Base-by-base conservation (phyloP, 2,888 invertebrate genomes). In the Lasioglossum malachurum region DNA sequence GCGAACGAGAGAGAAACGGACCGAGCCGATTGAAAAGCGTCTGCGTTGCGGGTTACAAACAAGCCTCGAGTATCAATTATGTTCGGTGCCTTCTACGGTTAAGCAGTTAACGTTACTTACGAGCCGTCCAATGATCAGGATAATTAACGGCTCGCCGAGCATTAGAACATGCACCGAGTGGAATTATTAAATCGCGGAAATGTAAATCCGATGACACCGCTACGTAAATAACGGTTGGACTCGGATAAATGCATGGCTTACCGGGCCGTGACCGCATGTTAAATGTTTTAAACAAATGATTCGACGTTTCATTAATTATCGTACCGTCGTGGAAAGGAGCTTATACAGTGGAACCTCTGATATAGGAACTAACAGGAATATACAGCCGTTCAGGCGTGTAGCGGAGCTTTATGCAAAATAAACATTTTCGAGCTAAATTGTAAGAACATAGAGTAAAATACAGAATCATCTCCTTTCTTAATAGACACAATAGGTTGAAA, bases 41-140 rank as follows among this genome's bases (percentile, higher is more conserved):
- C 53, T 41, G n/a, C 57, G 16, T n/a, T 23, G 44, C 38, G 31
- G 41, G 49, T 27, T 53, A 31, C 23, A 79, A 67, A 77, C 77
- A 67, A 49, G 77, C 67, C 77, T 27, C 31, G 67, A 46, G 77
- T 77, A 77, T 73, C 82, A 67, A 82, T 81, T 76, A 53, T 35
- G 27, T n/a, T 44, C 19, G 67, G 35, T 49, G n/a, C 60, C 75
- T 31, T 64, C 46, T 27, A 16, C 71, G 35, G 41, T 81, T 53
- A 44, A 83, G 27, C 19, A 38, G 23, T 49, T 57, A 69, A 38
- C 72, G 16, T 44, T 41, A 44, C 71, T 27, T 57, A 67, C 41
- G 49, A 35, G 71, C 14, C 72, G 19, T 35, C 64, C 60, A 27
- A 71, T 41, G 16, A 83, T 75, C 41, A 41, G 57, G 71, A 75